These are phyloP conservation scores for Schrankia costaestrigalis DNA, from an alignment of 2,888 invertebrate species.

Conservation along the genomic window DNA sequence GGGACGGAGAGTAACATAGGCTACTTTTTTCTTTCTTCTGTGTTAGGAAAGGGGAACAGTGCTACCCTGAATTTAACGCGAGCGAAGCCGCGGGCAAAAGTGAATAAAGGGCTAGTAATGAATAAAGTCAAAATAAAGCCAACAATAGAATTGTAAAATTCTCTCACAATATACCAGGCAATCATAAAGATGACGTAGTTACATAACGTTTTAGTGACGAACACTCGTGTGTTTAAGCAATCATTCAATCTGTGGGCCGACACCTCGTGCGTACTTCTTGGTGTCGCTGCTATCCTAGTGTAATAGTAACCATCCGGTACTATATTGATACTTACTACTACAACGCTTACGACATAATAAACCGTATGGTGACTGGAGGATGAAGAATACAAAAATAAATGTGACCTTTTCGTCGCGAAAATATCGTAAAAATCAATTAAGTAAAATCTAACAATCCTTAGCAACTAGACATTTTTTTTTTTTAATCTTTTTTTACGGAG, in stretches of 20 bases:
- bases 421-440: too few relatives aligned
- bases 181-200: constrained; percentile 21
- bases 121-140: too few relatives aligned
- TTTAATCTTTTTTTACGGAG: too few relatives aligned
- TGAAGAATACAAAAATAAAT: background rate
- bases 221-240: constrained; percentile 29
- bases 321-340: background rate
- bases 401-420: background rate
- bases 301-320: constrained; percentile 16
- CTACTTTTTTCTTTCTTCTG: too few relatives aligned
- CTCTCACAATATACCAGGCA: constrained; percentile 21
- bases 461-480: too few relatives aligned
- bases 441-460: too few relatives aligned
- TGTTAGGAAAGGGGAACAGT: too few relatives aligned
- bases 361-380: background rate
- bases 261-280: constrained; percentile 19
- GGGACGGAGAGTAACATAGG: too few relatives aligned
- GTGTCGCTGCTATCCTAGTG: constrained; percentile 15
- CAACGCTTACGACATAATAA: background rate
- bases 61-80: too few relatives aligned
- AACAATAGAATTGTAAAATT: too few relatives aligned
- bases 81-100: too few relatives aligned
- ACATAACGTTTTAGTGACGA: constrained; percentile 24
- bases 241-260: constrained; percentile 32
- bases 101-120: too few relatives aligned